Percentiles rank a stretch among this genome's conserved stretches.
phyloP scores from a whole-genome alignment of 2,888 invertebrate genomes.

The Cheilosia soror region DNA sequence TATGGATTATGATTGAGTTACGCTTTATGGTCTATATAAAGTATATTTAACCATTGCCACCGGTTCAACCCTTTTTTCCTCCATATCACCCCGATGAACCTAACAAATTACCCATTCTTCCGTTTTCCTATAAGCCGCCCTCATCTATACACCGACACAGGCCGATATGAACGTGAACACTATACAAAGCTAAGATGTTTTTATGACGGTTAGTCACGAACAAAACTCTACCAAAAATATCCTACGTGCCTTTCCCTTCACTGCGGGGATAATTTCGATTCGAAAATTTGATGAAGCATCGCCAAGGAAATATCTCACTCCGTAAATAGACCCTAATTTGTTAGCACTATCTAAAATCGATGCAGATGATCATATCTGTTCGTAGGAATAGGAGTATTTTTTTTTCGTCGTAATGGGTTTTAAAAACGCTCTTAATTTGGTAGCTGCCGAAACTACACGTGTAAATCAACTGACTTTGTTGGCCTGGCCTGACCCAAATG shows the following conservation, averaged over 20 bases:
- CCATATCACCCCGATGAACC: too few relatives aligned
- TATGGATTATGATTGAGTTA: too few relatives aligned
- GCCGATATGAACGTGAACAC: slow-evolving; percentile 22
- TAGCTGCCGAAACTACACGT: too few relatives aligned
- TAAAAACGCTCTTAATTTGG: background rate
- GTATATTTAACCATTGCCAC: too few relatives aligned
- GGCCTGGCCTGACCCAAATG: too few relatives aligned
- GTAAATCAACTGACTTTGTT: too few relatives aligned
- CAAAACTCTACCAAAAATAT: slow-evolving; percentile 34
- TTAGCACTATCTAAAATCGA: slow-evolving; percentile 58
- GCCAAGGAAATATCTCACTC: slow-evolving; percentile 36
- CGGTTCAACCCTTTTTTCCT: too few relatives aligned
- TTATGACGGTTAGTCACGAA: slow-evolving; percentile 69
- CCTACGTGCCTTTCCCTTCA: slow-evolving; percentile 64
- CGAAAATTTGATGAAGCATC: slow-evolving; percentile 54
- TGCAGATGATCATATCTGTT: slow-evolving; percentile 41
- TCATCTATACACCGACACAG: background rate
- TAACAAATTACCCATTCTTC: too few relatives aligned
- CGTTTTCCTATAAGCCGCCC: too few relatives aligned
- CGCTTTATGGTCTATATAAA: too few relatives aligned
- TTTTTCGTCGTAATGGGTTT: background rate
- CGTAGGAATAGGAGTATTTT: background rate
- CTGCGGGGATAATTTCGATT: slow-evolving; percentile 49
- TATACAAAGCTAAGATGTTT: slow-evolving; percentile 54
- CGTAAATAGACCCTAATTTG: slow-evolving; percentile 60